A percentile compares a stretch with the other conserved stretches of the same genome.
Conservation (phyloP, 2,888 invertebrate species). For the Dilophus febrilis region DNA sequence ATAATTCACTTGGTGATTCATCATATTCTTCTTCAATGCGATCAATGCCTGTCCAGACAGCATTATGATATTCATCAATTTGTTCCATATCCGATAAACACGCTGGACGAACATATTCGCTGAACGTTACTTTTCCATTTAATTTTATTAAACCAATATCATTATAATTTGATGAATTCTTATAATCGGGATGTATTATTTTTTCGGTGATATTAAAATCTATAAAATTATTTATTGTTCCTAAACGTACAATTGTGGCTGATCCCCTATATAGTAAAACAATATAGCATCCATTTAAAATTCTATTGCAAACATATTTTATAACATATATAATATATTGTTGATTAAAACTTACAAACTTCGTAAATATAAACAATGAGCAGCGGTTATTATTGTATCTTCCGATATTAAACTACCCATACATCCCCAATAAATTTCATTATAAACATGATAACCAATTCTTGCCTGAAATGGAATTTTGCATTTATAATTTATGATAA, state of each 20-base stretch:
- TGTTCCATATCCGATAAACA: too few species aligned
- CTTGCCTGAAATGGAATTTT: constrained; percentile 2
- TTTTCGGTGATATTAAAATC: constrained; percentile 12
- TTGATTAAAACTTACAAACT: background rate
- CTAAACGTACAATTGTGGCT: constrained; percentile 13
- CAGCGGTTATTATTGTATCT: constrained; percentile 35
- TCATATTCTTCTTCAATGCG: constrained; percentile 9
- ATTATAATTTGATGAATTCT: constrained; percentile 17
- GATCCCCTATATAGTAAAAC: constrained; percentile 9
- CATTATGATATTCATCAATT: too few species aligned
- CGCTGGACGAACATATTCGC: too few species aligned
- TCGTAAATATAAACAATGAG: constrained; percentile 28
- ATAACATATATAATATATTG: too few species aligned
- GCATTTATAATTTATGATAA: too few species aligned
- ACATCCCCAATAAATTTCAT: constrained; percentile 24
- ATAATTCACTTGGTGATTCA: constrained; percentile 19
- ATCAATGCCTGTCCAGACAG: too few species aligned
- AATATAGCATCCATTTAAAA: background rate
- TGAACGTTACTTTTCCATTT: constrained; percentile 8
- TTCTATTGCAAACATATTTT: too few species aligned
- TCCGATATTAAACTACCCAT: constrained; percentile 36
- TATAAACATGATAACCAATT: constrained; percentile 2
- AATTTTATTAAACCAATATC: constrained; percentile 31
- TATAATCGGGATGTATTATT: constrained; percentile 23
- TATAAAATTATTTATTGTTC: constrained; percentile 12